Base-by-base conservation (phyloP, 2,888 invertebrate species). In the Odontocerum albicorne region DNA sequence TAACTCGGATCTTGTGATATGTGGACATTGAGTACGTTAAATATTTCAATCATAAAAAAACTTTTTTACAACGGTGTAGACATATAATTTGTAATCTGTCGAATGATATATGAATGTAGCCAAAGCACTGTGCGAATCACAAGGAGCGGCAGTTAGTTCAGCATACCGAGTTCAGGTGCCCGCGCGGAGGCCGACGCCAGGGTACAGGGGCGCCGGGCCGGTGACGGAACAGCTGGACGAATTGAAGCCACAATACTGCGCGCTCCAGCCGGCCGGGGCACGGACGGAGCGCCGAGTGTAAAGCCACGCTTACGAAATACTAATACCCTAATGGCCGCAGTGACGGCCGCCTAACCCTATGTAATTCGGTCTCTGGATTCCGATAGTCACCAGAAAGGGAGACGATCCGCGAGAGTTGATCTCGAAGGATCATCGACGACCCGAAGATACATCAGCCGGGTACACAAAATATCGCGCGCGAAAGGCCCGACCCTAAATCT, bases 401-500 rank as follows among this genome's bases (percentile, higher is more conserved):
- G 27, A 27, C 10, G 27, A 7, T 27, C 4, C 27, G 10, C 10
- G 27, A 7, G 4, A 7, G 4, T 27, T n/a, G 4, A 7, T 27
- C 10, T 27, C 4, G 10, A 7, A 27, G 10, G 4, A 7, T 27
- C 27, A 27, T 4, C 4, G 27, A 7, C 10, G 27, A 27, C 27
- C 27, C 27, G 27, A 40, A 3, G 35, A 40, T 40, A 40, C 40
- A n/a, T 21, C 17, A 16, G 17, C 17, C 32, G 36, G 12, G 13
- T 32, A 35, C 8, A 31, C 27, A 31, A 31, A 12, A 21, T 13
- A 15, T 15, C 16, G 13, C 22, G 22, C 16, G 8, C 31, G 19
- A 57, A 49, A 45, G 40, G 57, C 55, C 57, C 60, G 42, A 36
- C 47, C 40, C 55, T 58, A 60, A 57, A 54, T 49, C 59, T 60